A percentile compares a stretch with the other conserved stretches of the same genome.
phyloP scores from a whole-genome alignment of 2,797 vertebrate species.

The Ctenopoma multispine region DNA sequence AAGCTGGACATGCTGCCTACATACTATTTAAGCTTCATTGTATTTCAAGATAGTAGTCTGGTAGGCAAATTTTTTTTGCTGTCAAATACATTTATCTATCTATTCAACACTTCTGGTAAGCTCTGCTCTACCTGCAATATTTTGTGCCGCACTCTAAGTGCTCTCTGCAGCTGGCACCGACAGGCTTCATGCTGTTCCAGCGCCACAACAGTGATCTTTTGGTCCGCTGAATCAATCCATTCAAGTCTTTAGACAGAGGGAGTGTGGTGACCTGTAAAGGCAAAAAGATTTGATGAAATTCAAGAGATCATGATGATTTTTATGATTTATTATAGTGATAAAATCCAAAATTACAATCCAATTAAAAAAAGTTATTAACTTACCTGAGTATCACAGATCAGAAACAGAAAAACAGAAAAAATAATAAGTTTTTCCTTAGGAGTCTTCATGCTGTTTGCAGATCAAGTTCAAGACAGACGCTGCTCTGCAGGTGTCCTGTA shows the following conservation, averaged over 20 bases:
- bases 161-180: conserved; percentile 82
- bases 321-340: not conserved
- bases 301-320: not conserved
- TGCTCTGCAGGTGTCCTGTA: conserved; percentile 26
- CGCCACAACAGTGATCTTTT: conserved; percentile 85
- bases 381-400: conserved; percentile 77
- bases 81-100: too few species aligned
- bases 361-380: conserved; percentile 21
- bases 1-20: not conserved
- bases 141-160: conserved; percentile 82
- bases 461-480: not conserved
- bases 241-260: conserved; percentile 71
- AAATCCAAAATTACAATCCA: not conserved
- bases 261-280: conserved; percentile 73
- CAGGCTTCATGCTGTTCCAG: conserved; percentile 86
- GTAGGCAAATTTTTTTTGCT: too few species aligned
- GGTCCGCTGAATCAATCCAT: conserved; percentile 76
- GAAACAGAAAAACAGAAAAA: conserved; percentile 62
- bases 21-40: not conserved
- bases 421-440: conserved; percentile 59
- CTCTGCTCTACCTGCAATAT: conserved; percentile 79
- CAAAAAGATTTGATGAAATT: not conserved
- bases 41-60: too few species aligned
- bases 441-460: conserved; percentile 62
- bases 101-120: not conserved